These are phyloP conservation scores for Perodicticus potto DNA, from an alignment of 2,797 vertebrate genomes.

Conservation along the genomic window DNA sequence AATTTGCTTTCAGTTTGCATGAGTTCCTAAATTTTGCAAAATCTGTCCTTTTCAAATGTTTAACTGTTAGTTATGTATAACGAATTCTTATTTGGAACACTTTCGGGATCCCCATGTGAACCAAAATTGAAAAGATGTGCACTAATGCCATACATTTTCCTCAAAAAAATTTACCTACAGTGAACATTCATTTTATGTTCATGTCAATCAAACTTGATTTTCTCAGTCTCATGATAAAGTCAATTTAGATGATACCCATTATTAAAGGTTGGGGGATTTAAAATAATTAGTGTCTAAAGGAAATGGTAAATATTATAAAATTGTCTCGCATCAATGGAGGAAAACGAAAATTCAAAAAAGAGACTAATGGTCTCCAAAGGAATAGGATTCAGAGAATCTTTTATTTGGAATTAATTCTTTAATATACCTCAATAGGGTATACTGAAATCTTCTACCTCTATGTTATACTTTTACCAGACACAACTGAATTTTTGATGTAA, in stretches of 20 bases:
- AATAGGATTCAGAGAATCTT: neutral
- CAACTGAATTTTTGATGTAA: neutral
- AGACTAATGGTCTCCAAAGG: neutral
- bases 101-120: neutral
- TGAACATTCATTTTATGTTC: neutral
- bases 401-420: neutral
- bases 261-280: neutral
- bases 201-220: neutral
- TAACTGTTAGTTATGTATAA: neutral
- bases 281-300: neutral
- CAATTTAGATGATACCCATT: neutral
- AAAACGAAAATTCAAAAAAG: neutral
- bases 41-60: neutral
- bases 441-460: neutral
- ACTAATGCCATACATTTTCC: neutral
- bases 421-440: neutral
- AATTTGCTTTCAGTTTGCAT: neutral
- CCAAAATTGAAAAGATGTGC: neutral
- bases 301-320: neutral
- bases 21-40: neutral
- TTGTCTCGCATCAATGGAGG: neutral
- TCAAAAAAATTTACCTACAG: neutral
- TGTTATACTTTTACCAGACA: neutral
- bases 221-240: neutral
- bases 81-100: slow-evolving; percentile 3